Conservation (phyloP, 1,140 invertebrate species). For the Microplitis mediator region DNA sequence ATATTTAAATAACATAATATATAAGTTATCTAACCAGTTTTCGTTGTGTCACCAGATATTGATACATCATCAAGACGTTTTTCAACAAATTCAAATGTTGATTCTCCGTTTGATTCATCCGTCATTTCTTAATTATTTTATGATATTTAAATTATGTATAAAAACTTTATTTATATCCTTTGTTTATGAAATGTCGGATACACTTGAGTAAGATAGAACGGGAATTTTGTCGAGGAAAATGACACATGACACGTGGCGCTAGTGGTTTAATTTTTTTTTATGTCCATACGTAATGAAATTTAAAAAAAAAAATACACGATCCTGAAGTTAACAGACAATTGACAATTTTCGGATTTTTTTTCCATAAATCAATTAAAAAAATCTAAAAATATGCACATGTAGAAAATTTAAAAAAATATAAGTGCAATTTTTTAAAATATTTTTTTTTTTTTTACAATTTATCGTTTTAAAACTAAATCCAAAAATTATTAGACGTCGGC, state of each 20-base stretch:
- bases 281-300: too few relatives aligned
- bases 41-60: conserved; percentile 42
- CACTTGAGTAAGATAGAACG: neutral
- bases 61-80: conserved; percentile 50
- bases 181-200: conserved; percentile 29
- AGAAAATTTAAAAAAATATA: too few relatives aligned
- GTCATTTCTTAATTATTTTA: conserved; percentile 42
- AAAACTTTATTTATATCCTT: neutral
- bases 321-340: too few relatives aligned
- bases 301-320: too few relatives aligned
- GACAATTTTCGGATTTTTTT: too few relatives aligned
- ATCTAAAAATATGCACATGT: too few relatives aligned
- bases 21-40: conserved; percentile 43
- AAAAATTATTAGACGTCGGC: too few relatives aligned
- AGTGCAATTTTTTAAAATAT: too few relatives aligned
- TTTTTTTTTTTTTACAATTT: too few relatives aligned
- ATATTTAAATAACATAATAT: conserved; percentile 15
- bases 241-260: conserved; percentile 21
- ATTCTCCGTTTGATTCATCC: conserved; percentile 64
- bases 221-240: neutral
- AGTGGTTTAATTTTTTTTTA: neutral
- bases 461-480: too few relatives aligned
- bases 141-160: neutral
- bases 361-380: too few relatives aligned
- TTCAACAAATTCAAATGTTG: conserved; percentile 64